Conservation (phyloP, 2,888 invertebrate species). For the Loripinus fragilis region DNA sequence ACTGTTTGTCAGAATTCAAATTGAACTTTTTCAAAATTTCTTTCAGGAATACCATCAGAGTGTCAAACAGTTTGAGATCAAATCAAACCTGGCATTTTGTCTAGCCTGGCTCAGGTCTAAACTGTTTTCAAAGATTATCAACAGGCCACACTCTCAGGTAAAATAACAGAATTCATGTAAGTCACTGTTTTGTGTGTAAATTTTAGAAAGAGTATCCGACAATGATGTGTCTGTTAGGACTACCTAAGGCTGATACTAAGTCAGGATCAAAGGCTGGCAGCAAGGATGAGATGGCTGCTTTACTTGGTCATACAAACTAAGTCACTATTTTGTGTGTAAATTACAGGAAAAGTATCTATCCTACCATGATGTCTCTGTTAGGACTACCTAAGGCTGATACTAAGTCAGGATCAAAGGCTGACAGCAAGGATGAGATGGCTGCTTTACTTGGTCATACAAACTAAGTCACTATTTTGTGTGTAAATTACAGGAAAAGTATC, state of each 20-base stretch:
- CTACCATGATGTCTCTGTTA: constrained; percentile 93
- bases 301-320: constrained; percentile 91
- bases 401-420: constrained; percentile 85
- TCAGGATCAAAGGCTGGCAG: constrained; percentile 85
- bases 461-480: too few relatives aligned
- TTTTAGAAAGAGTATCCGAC: constrained; percentile 94
- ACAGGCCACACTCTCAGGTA: too few relatives aligned
- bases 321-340: too few relatives aligned
- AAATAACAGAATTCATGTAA: too few relatives aligned
- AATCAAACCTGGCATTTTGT: too few relatives aligned
- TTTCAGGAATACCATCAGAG: too few relatives aligned
- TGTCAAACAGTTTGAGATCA: too few relatives aligned
- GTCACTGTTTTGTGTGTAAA: too few relatives aligned
- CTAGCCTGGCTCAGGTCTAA: too few relatives aligned
- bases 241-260: constrained; percentile 92
- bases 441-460: constrained; percentile 91
- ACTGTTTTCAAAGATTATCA: too few relatives aligned
- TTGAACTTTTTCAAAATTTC: too few relatives aligned
- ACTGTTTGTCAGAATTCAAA: too few relatives aligned
- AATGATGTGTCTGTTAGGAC: constrained; percentile 93
- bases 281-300: constrained; percentile 89
- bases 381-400: constrained; percentile 94
- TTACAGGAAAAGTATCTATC: constrained; percentile 95
- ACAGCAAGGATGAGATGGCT: constrained; percentile 88
- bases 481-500: constrained; percentile 93